Evolutionary conservation across 2,113 vertebrate genomes (phyloP).

Genomic region (Tragelaphus buxtoni): DNA sequence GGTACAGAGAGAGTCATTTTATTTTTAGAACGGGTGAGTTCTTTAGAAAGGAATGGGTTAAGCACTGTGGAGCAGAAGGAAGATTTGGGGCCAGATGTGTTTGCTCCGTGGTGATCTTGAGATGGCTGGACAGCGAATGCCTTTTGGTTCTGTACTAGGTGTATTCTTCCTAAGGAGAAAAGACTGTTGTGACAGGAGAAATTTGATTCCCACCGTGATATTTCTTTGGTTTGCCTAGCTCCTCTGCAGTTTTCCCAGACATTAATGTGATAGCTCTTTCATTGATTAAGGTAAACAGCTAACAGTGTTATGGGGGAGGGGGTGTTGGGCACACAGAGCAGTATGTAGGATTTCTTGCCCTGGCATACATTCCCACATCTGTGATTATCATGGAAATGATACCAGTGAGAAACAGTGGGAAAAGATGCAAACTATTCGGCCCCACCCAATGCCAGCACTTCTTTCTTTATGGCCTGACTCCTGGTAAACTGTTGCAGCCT

Average conservation of each 20-base stretch:
- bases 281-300: background rate
- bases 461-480: conserved; percentile 9
- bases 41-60: background rate
- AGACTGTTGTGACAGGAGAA: conserved; percentile 31
- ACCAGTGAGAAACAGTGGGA: background rate
- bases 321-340: background rate
- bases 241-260: background rate
- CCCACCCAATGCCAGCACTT: conserved; percentile 71
- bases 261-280: background rate
- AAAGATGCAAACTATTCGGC: conserved; percentile 50
- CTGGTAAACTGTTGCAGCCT: conserved; percentile 24
- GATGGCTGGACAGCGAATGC: background rate
- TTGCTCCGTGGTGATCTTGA: background rate
- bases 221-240: background rate
- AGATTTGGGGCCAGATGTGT: background rate
- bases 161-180: conserved; percentile 21
- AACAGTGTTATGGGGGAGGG: background rate
- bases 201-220: background rate
- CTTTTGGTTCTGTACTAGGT: background rate
- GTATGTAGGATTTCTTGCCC: background rate
- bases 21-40: background rate
- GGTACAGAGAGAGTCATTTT: background rate
- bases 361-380: background rate
- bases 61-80: background rate
- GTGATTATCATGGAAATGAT: conserved; percentile 6